Evolutionary conservation across 2,888 invertebrate genomes (phyloP).

Genomic region (Laspeyria flexula): DNA sequence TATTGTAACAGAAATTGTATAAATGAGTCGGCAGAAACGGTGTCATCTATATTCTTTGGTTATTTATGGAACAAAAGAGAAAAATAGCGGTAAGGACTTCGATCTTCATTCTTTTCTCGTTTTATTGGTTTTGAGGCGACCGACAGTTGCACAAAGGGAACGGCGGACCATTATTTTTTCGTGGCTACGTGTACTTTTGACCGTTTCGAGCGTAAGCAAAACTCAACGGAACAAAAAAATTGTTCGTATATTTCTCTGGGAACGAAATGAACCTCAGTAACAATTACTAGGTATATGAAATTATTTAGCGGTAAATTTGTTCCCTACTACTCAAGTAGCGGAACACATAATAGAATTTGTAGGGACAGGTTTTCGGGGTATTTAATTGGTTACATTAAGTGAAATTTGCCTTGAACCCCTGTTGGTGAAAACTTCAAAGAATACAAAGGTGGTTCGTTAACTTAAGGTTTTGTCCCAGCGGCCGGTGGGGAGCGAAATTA

Average conservation of each 20-base stretch:
- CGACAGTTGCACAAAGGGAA: conserved; percentile 7
- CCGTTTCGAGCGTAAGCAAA: not conserved
- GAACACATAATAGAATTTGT: conserved; percentile 16
- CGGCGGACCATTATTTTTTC: conserved; percentile 4
- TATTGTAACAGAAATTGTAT: conserved; percentile 19
- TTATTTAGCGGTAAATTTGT: conserved; percentile 3
- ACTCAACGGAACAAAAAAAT: not conserved
- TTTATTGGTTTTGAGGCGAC: conserved; percentile 5
- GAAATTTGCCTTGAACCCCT: conserved; percentile 15
- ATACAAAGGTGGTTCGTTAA: conserved; percentile 28
- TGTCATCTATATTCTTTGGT: conserved; percentile 8
- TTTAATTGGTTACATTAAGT: conserved; percentile 40
- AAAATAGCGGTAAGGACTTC: conserved; percentile 6
- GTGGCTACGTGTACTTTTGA: not conserved
- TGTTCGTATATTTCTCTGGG: not conserved
- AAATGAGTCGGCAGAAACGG: conserved; percentile 19
- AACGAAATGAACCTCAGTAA: not conserved
- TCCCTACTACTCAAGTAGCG: not conserved
- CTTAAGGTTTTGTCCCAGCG: conserved; percentile 22
- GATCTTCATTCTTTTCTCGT: conserved; percentile 9
- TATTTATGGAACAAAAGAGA: conserved; percentile 12
- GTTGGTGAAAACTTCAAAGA: conserved; percentile 32
- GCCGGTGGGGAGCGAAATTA: conserved; percentile 7
- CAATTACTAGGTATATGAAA: conserved; percentile 6
- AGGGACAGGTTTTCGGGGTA: conserved; percentile 20